Evolutionary conservation across 1,140 invertebrate species (phyloP), one percentile per base, ranked within the genome.

Genomic region (Uloborus diversus): DNA sequence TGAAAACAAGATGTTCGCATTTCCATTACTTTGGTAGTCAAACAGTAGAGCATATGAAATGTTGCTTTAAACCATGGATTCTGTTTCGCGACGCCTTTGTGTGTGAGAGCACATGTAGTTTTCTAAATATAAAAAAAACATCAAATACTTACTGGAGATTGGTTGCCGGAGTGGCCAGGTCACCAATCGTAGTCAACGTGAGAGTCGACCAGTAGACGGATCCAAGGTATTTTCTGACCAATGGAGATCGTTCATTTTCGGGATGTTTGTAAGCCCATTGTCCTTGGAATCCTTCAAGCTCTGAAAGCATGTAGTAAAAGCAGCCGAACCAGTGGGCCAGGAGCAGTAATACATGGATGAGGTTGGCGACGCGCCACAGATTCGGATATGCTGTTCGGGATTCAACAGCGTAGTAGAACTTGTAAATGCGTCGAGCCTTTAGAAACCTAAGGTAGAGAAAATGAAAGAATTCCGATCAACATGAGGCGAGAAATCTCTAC

Each of bases 281-380:
- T 7, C 94, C 94, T 87, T 93, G 89, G 87, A 96, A 97, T 2
- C 92, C 92, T 87, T 98, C 96, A 30, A 93, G 93, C 85, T 97
- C 94, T 7, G 95, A 96, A 27, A 98, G 90, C 80, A 98, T 88
- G 88, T 94, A 98, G 89, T 98, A 98, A 88, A 98, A 98, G 86
- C 96, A 97, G 47, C 96, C 96, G 85, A 98, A 98, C 96, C 96
- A 98, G 85, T 98, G 96, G 27, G 95, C 95, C 81, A 97, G 89
- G 82, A 98, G 94, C 79, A 98, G 91, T 32, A 98, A 90, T 83
- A 98, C 97, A 86, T 98, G 96, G 78, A 96, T 94, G 27, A 98
- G 89, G 87, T 97, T 98, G 81, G 96, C 90, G 28, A 98, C 96
- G 14, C 96, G 90, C 93, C 96, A 96, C 84, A 98, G 90, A 88